Evolutionary conservation across 1,140 invertebrate genomes (phyloP), one percentile per base, ranked within the genome.

Genomic region (Ridgeia piscesae): DNA sequence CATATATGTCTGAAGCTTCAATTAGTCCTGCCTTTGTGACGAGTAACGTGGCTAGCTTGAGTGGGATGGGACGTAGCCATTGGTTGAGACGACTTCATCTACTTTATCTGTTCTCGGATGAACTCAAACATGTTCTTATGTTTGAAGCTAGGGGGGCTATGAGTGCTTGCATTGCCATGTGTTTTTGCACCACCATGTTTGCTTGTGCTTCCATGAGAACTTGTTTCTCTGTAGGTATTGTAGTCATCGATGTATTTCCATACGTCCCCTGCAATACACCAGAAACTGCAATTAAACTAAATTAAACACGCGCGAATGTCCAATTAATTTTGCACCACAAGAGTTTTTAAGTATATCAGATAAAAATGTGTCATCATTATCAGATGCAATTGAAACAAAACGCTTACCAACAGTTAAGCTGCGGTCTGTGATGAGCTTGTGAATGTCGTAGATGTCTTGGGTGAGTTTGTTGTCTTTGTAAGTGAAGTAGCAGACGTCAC

Each of bases 401-500:
- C 42, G 21, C 94, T 95, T 95, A 97, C 97, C 97, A 94, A 98
- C 97, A 42, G 96, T 97, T 35, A 97, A 96, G 93, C 97, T 96
- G 91, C 97, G 96, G 6, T 96, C 95, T 0, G 96, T 95, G 17
- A 98, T 96, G 94, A 97, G 97, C 91, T 96, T 96, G 94, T 98
- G 97, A 95, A 99, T 97, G 33, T 97, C 95, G 35, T 97, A 96
- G 8, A 99, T 96, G 89, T 97, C 97, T 93, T 98, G 97, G 58
- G 97, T 95, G 8, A 99, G 95, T 91, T 96, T 94, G 0, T 94
- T 94, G 95, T 99, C 97, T 0, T 97, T 97, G 96, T 99, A 99
- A 0, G 99, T 99, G 95, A 97, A 99, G 95, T 99, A 99, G 2
- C 98, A 97, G 91, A 99, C 94, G 34, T 97, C 97, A 95, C 97